These are phyloP conservation scores for Aspidiotus rigidus DNA, from an alignment of 2,888 invertebrate species.

Conservation along the genomic window DNA sequence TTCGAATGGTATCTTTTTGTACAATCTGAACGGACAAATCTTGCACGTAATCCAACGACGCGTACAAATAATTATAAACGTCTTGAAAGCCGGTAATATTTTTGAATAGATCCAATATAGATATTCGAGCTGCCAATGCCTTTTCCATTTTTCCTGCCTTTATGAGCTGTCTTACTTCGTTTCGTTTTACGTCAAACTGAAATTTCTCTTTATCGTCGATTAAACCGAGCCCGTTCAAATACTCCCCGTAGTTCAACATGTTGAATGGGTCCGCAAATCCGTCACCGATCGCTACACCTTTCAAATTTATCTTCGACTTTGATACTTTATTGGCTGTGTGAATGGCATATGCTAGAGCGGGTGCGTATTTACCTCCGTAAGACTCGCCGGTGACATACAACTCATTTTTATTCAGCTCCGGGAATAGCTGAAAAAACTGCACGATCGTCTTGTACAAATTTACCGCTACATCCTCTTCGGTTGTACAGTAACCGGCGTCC, in stretches of 20 bases:
- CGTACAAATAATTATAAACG: slow-evolving; percentile 63
- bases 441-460: slow-evolving; percentile 64
- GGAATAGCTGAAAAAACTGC: slow-evolving; percentile 77
- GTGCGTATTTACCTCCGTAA: slow-evolving; percentile 71
- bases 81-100: slow-evolving; percentile 67
- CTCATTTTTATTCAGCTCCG: slow-evolving; percentile 59
- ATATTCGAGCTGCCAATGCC: too few species aligned
- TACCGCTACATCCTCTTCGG: slow-evolving; percentile 46
- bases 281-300: slow-evolving; percentile 67
- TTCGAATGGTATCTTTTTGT: slow-evolving; percentile 35
- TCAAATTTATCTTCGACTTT: slow-evolving; percentile 56
- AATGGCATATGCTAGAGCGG: slow-evolving; percentile 65
- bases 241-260: slow-evolving; percentile 67
- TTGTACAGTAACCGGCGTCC: slow-evolving; percentile 44
- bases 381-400: slow-evolving; percentile 86
- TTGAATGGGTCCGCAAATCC: slow-evolving; percentile 69
- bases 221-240: slow-evolving; percentile 65
- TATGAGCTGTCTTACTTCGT: too few species aligned
- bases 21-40: slow-evolving; percentile 38
- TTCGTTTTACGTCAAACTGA: too few species aligned
- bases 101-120: slow-evolving; percentile 48
- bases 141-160: too few species aligned
- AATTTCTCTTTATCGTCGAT: slow-evolving; percentile 39
- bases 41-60: slow-evolving; percentile 42
- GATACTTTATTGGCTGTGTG: slow-evolving; percentile 53